phyloP scores from a whole-genome alignment of 2,888 invertebrate species.

The Himalopsyche kuldschensis region DNA sequence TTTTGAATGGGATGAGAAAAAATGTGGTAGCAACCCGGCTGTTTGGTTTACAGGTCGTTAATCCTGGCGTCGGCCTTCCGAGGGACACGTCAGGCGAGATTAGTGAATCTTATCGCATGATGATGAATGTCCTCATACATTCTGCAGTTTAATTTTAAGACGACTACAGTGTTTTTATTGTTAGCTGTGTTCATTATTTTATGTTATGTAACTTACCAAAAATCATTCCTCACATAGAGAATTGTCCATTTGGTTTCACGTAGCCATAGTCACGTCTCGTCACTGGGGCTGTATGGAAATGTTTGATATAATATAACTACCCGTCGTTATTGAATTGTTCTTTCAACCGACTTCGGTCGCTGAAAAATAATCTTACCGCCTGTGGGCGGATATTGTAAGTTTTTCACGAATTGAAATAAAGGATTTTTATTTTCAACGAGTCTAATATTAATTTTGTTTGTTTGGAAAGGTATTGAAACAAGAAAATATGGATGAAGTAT shows the following conservation, averaged over 20 bases:
- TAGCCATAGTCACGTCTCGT: background rate
- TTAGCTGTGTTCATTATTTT: background rate
- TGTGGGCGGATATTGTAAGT: background rate
- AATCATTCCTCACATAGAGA: constrained; percentile 2
- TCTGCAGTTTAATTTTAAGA: background rate
- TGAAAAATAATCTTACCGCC: background rate
- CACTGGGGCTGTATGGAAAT: background rate
- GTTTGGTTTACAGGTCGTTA: constrained; percentile 63
- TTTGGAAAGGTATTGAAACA: constrained; percentile 83
- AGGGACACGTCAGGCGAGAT: constrained; percentile 14
- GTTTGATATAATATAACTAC: background rate
- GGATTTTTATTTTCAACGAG: constrained; percentile 52
- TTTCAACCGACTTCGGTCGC: background rate
- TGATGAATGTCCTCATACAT: background rate
- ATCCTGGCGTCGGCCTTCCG: constrained; percentile 40
- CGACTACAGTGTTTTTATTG: background rate
- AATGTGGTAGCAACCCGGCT: constrained; percentile 39
- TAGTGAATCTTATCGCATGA: background rate
- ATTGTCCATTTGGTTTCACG: background rate
- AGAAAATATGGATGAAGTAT: constrained; percentile 80
- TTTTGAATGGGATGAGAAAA: background rate
- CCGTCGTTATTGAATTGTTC: background rate
- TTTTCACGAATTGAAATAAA: constrained; percentile 46
- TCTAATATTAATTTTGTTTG: constrained; percentile 76
- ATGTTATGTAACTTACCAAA: constrained; percentile 5